Percentiles rank a stretch among this genome's conserved stretches.
These are phyloP conservation scores for Gnathonemus echidnorhynchus DNA, from an alignment of 2,113 vertebrate species.

Conservation along the genomic window DNA sequence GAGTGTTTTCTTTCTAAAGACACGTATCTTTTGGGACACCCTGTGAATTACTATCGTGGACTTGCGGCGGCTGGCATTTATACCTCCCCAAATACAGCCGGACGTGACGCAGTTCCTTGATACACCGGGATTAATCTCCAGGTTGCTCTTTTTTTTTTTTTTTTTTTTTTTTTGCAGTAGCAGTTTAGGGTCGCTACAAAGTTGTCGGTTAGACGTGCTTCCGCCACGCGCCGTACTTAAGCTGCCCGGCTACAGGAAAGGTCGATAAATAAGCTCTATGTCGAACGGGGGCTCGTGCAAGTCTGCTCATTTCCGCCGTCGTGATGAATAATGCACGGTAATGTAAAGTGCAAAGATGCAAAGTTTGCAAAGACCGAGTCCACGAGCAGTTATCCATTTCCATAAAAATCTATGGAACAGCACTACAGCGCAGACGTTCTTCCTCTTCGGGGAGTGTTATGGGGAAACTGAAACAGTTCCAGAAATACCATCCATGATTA, in stretches of 20 bases:
- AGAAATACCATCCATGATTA: conserved; percentile 7
- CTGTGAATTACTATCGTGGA: neutral
- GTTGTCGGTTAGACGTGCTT: neutral
- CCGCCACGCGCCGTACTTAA: neutral
- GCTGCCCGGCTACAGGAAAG: neutral
- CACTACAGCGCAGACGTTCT: neutral
- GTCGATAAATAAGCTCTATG: neutral
- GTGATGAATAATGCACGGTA: neutral
- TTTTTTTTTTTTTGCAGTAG: neutral
- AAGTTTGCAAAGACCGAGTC: neutral
- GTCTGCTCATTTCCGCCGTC: neutral
- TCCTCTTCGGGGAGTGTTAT: neutral
- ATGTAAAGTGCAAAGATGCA: neutral
- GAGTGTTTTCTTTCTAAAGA: neutral
- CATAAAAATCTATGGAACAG: neutral
- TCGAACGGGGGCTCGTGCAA: neutral
- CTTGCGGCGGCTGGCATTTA: neutral
- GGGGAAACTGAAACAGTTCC: neutral
- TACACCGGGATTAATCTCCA: neutral
- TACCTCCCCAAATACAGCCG: neutral
- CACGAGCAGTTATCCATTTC: neutral
- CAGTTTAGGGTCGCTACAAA: neutral
- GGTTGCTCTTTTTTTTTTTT: no score
- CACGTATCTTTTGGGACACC: neutral
- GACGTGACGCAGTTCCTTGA: neutral